Base-by-base conservation (phyloP, 2,888 invertebrate species). In the Scelioninae gen. 1 region DNA sequence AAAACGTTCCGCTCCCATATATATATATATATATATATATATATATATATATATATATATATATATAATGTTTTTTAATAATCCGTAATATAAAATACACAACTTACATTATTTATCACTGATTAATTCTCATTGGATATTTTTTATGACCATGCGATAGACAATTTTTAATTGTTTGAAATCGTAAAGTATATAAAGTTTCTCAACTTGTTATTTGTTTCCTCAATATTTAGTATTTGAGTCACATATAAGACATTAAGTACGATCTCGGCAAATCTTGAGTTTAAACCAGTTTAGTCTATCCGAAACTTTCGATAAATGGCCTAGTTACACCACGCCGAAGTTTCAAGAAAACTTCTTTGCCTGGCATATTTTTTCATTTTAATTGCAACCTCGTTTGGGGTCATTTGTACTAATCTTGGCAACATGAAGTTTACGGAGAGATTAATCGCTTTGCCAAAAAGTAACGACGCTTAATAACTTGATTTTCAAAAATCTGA, bases 251-350 rank as follows among this genome's bases (percentile, higher is more conserved):
- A 58, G 49, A 32, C 66, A 76, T 82, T 76, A 82, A 76, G 66
- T 72, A 75, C 76, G 43, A 76, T 82, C 72, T 55, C 47, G 66
- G 58, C 58, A 82, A 76, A 82, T 82, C 71, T 76, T 53, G 55
- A 76, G 66, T 76, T 82, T 71, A 71, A 81, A 66, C 55, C 82
- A 76, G 71, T 82, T 82, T 76, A 76, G 66, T 82, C 76, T 66
- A 82, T 76, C 66, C 58, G 51, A 72, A 76, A 76, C 76, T 82
- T 82, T 72, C 71, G 76, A 82, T 82, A 82, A 82, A 76, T 82
- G 76, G 72, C 76, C 76, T 72, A 82, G 76, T 82, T 82, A 76
- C 82, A 60, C 53, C 10, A 23, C 66, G 56, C 11, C 60, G 34
- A 82, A 76, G 51, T 72, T 71, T 49, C 38, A 29, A 10, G 16